Evolutionary conservation across 1,140 invertebrate genomes (phyloP).

Genomic region (Notospermus geniculatus): DNA sequence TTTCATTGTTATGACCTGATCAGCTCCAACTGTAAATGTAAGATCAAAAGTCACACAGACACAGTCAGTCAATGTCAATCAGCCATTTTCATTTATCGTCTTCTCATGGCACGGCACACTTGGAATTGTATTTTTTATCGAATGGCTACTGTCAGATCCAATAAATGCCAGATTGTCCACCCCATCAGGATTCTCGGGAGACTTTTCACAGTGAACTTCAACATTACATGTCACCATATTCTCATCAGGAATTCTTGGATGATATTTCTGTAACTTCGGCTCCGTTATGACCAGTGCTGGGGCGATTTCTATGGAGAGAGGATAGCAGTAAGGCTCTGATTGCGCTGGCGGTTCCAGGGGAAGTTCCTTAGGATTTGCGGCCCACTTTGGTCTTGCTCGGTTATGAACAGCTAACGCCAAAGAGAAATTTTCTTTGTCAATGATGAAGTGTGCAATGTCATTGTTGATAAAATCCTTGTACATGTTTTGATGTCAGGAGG

Average conservation of each 20-base stretch:
- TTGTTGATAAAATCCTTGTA: too few relatives aligned
- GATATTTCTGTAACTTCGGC: too few relatives aligned
- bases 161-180: constrained; percentile 8
- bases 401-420: too few relatives aligned
- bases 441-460: too few relatives aligned
- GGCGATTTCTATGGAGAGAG: not conserved
- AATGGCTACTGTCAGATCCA: constrained; percentile 4
- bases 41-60: too few relatives aligned
- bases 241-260: not conserved
- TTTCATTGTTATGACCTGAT: too few relatives aligned
- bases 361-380: not conserved
- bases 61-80: too few relatives aligned
- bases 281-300: not conserved
- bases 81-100: too few relatives aligned
- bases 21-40: too few relatives aligned
- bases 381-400: not conserved
- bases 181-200: not conserved
- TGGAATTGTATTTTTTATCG: not conserved
- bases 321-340: not conserved
- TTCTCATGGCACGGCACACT: too few relatives aligned
- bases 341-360: not conserved
- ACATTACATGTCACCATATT: constrained; percentile 9
- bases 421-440: too few relatives aligned
- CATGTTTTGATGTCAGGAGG: too few relatives aligned
- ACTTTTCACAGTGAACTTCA: constrained; percentile 7